A percentile compares a stretch with the other conserved stretches of the same genome.
These are phyloP conservation scores for Etheostoma nigrum DNA, from an alignment of 2,797 vertebrate genomes.

Conservation along the genomic window DNA sequence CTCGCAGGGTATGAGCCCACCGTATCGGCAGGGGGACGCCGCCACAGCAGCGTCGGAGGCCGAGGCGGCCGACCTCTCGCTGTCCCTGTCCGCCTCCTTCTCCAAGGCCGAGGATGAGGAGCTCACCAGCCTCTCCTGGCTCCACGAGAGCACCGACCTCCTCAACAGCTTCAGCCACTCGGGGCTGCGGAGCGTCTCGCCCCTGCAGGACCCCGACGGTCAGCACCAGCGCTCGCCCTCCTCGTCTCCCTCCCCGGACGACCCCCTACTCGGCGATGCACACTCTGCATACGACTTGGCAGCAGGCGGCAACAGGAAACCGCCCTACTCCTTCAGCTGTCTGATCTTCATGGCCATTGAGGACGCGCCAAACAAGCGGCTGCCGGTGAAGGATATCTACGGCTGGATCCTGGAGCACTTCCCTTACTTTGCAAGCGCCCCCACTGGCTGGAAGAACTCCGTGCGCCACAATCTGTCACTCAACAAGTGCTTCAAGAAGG, in stretches of 20 bases:
- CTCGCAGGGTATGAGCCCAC: conserved; percentile 91
- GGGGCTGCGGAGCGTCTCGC: conserved; percentile 91
- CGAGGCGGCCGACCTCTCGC: conserved; percentile 89
- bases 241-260: conserved; percentile 91
- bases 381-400: conserved; percentile 98
- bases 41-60: conserved; percentile 84
- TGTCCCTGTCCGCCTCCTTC: conserved; percentile 90
- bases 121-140: conserved; percentile 98
- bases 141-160: conserved; percentile 97
- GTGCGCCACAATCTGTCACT: conserved; percentile 97
- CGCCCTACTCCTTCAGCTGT: conserved; percentile 98
- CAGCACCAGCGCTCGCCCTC: conserved; percentile 82
- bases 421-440: conserved; percentile 96
- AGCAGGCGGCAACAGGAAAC: conserved; percentile 94
- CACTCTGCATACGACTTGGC: conserved; percentile 91
- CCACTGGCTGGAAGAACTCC: conserved; percentile 99
- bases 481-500: conserved; percentile 99
- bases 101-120: conserved; percentile 93
- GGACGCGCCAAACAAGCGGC: conserved; percentile 94
- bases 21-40: conserved; percentile 86
- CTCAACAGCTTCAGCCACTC: conserved; percentile 95
- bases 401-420: conserved; percentile 99
- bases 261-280: conserved; percentile 71
- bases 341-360: conserved; percentile 99
- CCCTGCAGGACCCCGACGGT: conserved; percentile 91